These are phyloP conservation scores for Lethrus apterus DNA, from an alignment of 1,140 invertebrate genomes.

Conservation along the genomic window DNA sequence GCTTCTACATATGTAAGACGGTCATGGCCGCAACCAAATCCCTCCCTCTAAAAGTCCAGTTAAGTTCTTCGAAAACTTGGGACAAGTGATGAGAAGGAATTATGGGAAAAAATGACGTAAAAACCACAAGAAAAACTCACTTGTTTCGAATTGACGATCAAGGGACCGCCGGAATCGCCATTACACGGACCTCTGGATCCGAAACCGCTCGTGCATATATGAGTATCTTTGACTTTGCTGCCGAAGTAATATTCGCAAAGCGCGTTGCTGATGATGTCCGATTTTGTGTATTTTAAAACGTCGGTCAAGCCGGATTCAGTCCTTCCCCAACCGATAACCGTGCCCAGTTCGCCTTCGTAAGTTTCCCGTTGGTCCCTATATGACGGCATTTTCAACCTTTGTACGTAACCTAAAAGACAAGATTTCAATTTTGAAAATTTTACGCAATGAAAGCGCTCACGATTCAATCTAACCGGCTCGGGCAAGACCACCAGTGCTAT, in stretches of 20 bases:
- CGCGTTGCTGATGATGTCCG: not conserved
- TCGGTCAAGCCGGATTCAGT: not conserved
- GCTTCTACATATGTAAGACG: too few species aligned
- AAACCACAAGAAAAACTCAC: too few species aligned
- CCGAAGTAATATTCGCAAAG: not conserved
- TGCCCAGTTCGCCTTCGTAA: not conserved
- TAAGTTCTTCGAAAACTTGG: too few species aligned
- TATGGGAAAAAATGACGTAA: too few species aligned
- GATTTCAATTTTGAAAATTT: too few species aligned
- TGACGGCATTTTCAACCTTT: not conserved
- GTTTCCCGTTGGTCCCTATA: not conserved
- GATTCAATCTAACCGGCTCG: not conserved
- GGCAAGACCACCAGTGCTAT: slow-evolving; percentile 8
- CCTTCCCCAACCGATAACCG: not conserved
- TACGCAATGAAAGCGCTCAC: too few species aligned
- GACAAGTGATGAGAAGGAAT: too few species aligned
- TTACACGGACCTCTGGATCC: slow-evolving; percentile 49
- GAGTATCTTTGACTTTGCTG: not conserved
- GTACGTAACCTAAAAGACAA: not conserved
- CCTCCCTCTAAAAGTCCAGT: too few species aligned
- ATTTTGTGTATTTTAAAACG: not conserved
- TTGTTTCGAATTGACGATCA: too few species aligned
- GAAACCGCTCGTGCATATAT: not conserved
- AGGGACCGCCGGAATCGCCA: slow-evolving; percentile 75
- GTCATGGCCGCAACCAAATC: too few species aligned